These are phyloP conservation scores for Emmelina monodactyla DNA, from an alignment of 2,888 invertebrate genomes.

Conservation along the genomic window DNA sequence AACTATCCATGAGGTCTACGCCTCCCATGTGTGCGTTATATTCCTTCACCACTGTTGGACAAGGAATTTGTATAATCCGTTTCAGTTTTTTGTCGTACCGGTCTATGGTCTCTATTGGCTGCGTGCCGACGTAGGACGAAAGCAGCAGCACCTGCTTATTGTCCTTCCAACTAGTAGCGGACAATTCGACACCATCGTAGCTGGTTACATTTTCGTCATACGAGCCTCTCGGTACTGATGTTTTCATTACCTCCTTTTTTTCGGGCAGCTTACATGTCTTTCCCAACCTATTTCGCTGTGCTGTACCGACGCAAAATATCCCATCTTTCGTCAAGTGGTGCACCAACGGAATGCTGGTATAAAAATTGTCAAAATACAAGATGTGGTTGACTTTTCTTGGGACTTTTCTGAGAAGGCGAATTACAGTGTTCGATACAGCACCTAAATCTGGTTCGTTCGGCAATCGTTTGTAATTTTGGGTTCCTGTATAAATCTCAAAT, in stretches of 20 bases:
- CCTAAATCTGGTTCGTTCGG: slow-evolving; percentile 5
- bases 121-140: slow-evolving; percentile 25
- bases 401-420: slow-evolving; percentile 5
- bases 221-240: slow-evolving; percentile 21
- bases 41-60: slow-evolving; percentile 3
- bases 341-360: slow-evolving; percentile 23
- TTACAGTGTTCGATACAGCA: slow-evolving; percentile 5
- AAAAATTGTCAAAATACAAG: slow-evolving; percentile 25
- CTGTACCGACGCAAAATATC: slow-evolving; percentile 25
- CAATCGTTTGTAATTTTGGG: slow-evolving; percentile 4
- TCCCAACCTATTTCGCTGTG: slow-evolving; percentile 24
- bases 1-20: slow-evolving; percentile 22
- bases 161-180: slow-evolving; percentile 24
- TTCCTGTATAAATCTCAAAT: slow-evolving; percentile 15
- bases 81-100: slow-evolving; percentile 5
- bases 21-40: slow-evolving; percentile 12
- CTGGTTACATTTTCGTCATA: slow-evolving; percentile 23
- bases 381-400: slow-evolving; percentile 8
- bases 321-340: slow-evolving; percentile 21
- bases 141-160: slow-evolving; percentile 24
- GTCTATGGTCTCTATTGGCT: slow-evolving; percentile 17
- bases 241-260: slow-evolving; percentile 21
- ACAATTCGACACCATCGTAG: slow-evolving; percentile 20
- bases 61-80: slow-evolving; percentile 1
- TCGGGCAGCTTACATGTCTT: slow-evolving; percentile 22